Evolutionary conservation across 2,888 invertebrate species (phyloP), one percentile per base, ranked within the genome.

Genomic region (Lasioglossum pauxillum): DNA sequence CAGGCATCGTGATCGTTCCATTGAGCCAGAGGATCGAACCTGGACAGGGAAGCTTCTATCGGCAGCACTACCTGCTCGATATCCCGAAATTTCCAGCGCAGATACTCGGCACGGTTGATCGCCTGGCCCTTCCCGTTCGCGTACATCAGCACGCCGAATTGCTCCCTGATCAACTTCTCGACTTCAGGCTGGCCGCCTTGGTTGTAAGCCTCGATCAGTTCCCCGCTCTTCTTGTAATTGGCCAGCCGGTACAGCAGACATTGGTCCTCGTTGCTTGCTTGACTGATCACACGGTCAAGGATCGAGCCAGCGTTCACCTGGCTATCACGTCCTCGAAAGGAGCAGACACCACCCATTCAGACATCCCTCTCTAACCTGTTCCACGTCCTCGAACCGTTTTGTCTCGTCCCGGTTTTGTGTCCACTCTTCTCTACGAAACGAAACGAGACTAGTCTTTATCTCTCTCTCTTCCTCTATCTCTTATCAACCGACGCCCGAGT

Each of bases 1-100:
- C 99, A 99, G 0, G 99, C 99, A 89, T 98, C 98, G 95, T 99
- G 98, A 94, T 98, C 98, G 87, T 96, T 96, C 98, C 98, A 98
- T 93, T 98, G 98, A 0, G 98, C 97, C 41, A 98, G 96, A 0
- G 98, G 98, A 95, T 99, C 98, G 93, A 98, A 98, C 0, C 97
- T 97, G 41, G 98, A 97, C 0, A 98, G 95, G 0, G 98, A 98
- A 0, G 98, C 98, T 95, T 98, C 98, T 84, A 98, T 98, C 8
- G 98, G 98, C 81, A 98, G 96, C n/a, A 97, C 97, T 19, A 98
- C 97, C 96, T 97, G 92, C 90, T 98, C 97, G 92, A 97, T 97
- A 92, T 98, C 98, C 53, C 98, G 96, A 94, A 98, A 98, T 95
- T 98, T 98, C 98, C 98, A 98, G 41, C 98, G 96, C 23, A 98